A percentile compares a stretch with the other conserved stretches of the same genome.
Evolutionary conservation across 1,140 invertebrate genomes (phyloP).

Genomic region (Anthonomus grandis): DNA sequence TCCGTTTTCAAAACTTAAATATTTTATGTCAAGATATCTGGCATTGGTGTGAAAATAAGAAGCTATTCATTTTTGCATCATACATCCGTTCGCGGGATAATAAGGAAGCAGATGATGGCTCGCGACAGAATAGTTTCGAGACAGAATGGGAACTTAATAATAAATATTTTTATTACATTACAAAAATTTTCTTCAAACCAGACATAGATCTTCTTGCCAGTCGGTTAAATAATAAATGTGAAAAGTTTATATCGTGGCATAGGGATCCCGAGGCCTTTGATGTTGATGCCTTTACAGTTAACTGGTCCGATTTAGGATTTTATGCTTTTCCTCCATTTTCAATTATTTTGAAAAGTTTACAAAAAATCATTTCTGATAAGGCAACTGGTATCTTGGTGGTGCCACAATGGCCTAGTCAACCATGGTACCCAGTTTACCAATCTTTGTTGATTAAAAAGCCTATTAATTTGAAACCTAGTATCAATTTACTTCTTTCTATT

Average conservation of each 20-base stretch:
- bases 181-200: no score
- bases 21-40: no score
- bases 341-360: constrained; percentile 26
- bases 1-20: no score
- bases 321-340: constrained; percentile 37
- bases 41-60: no score
- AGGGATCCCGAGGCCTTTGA: neutral
- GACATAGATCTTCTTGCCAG: constrained; percentile 3
- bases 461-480: no score
- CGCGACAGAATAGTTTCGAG: no score
- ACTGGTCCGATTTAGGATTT: constrained; percentile 15
- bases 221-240: neutral
- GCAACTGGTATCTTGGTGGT: constrained; percentile 33
- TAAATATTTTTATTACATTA: no score
- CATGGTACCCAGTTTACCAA: constrained; percentile 39
- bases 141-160: no score
- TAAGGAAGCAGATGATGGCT: no score
- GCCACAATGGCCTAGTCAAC: constrained; percentile 41
- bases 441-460: no score
- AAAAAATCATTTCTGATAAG: constrained; percentile 34
- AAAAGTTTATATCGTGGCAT: neutral
- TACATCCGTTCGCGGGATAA: no score
- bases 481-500: neutral
- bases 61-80: no score
- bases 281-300: constrained; percentile 1